Base-by-base conservation (phyloP, 1,140 invertebrate genomes). In the Halesus radiatus region DNA sequence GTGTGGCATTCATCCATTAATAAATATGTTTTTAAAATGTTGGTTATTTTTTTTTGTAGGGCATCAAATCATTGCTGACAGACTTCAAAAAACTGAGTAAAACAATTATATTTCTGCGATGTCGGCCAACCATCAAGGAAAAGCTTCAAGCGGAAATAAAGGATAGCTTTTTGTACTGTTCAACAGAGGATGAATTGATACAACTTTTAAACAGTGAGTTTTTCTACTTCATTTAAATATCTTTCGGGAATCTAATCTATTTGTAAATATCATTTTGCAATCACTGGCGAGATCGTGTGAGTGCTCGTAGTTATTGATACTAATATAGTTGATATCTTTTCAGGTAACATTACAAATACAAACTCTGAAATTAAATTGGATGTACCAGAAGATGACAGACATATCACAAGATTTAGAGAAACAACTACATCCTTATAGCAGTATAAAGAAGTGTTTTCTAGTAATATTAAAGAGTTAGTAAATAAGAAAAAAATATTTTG, bases 91-190 rank as follows among this genome's bases (percentile, higher is more conserved):
- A 81, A 37, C 16, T 60, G 7, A 80, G 54, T 26, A 83, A 80
- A 80, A 72, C 56, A 18, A 80, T 83, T 16, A 80, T 80, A 66
- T 83, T 83, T 60, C 68, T 81, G 58, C 60, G 81, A 37, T 83
- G 82, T 56, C 60, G 74, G 18, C 76, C 60, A n/a, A 60, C 77
- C 18, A 29, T 83, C 20, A 77, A 77, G 37, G 76, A 80, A 54
- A 79, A 81, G 22, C 70, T 83, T 16, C 20, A 77, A 66, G 20
- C n/a, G 7, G 80, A 81, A 80, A 76, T 81, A 8, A 73, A 73
- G 22, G 80, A 81, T 56, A 50, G 79, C 52, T 81, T 83, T 75
- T 62, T 81, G 8, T 72, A 81, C 16, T 80, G 80, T 62, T 68
- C 82, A 37, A 79, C 82, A 10, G 26, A 78, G 18, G 80, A 81